Evolutionary conservation across 2,797 vertebrate species (phyloP).

Genomic region (Iguana delicatissima): DNA sequence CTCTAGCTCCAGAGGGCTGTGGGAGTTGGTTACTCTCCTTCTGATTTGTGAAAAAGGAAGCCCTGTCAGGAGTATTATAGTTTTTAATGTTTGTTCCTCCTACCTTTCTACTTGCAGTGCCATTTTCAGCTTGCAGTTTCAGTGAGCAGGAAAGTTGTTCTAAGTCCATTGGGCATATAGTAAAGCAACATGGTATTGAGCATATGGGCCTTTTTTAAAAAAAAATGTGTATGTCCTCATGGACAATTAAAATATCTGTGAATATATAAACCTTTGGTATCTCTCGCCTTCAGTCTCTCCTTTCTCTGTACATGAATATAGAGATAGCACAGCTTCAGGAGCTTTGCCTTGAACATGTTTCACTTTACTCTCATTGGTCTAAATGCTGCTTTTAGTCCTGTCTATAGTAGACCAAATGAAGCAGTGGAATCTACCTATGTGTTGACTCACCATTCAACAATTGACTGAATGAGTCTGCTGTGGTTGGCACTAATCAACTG

Average conservation of each 20-base stretch:
- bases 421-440: no score
- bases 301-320: no score
- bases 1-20: not conserved
- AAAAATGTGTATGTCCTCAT: constrained; percentile 21
- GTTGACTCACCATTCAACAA: no score
- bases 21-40: not conserved
- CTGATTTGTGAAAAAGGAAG: not conserved
- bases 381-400: no score
- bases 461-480: no score
- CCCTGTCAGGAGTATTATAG: not conserved
- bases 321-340: not conserved
- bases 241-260: constrained; percentile 29
- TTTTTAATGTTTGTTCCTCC: not conserved
- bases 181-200: constrained; percentile 4
- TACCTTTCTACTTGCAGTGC: not conserved
- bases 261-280: not conserved
- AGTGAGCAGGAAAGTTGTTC: no score
- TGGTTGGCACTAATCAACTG: no score
- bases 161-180: not conserved
- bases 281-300: not conserved
- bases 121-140: not conserved
- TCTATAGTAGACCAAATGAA: no score
- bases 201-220: not conserved
- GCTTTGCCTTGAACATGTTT: not conserved
- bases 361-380: no score